phyloP scores from a whole-genome alignment of 2,113 vertebrate species.

The Heterotilapia buettikoferi region DNA sequence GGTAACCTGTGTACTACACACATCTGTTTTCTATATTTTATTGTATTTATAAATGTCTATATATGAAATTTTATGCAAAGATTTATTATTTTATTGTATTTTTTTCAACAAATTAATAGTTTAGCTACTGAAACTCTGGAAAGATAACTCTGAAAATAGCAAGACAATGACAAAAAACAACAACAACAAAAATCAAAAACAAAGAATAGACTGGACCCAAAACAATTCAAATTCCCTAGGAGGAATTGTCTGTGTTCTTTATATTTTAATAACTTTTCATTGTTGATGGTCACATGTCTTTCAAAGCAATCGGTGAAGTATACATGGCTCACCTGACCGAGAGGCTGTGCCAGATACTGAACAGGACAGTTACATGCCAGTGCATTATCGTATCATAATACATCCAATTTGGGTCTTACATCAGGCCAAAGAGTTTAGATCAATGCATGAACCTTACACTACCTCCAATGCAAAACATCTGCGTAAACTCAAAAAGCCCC shows the following conservation, averaged over 20 bases:
- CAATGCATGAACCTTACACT: neutral
- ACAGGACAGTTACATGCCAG: neutral
- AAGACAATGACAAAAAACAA: neutral
- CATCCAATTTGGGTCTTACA: neutral
- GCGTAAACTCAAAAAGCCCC: rapidly evolving
- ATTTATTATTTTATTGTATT: neutral
- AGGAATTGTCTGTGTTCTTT: neutral
- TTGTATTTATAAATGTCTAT: neutral
- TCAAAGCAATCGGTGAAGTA: neutral
- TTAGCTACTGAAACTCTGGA: neutral
- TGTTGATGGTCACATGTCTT: neutral
- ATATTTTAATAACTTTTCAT: neutral
- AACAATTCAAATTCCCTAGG: neutral
- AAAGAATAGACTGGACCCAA: neutral
- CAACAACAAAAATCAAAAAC: neutral
- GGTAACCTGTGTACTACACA: neutral
- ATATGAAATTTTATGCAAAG: neutral
- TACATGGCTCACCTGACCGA: neutral
- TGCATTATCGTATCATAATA: neutral
- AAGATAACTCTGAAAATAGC: neutral
- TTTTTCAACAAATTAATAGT: neutral
- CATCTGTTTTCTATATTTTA: neutral
- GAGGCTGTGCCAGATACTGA: neutral
- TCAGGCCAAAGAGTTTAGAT: neutral
- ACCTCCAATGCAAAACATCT: neutral